Evolutionary conservation across 2,113 vertebrate species (phyloP).

Genomic region (Lophochroa leadbeateri): DNA sequence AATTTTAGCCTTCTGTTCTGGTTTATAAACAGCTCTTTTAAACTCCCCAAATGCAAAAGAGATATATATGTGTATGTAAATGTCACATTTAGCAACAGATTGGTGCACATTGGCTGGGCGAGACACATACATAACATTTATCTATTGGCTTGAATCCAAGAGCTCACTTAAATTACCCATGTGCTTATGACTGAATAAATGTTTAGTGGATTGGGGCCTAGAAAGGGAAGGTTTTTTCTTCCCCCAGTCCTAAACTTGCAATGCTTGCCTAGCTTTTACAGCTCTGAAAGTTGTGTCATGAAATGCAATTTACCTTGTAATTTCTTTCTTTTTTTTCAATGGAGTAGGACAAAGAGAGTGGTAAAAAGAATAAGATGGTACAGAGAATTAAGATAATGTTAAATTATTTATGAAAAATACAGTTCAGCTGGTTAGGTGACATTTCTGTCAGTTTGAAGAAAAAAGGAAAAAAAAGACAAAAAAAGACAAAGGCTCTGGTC

Average conservation of each 20-base stretch:
- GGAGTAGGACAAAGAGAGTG: not conserved
- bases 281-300: not conserved
- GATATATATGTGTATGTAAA: conserved; percentile 9
- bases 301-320: not conserved
- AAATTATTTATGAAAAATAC: not conserved
- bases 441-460: not conserved
- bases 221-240: not conserved
- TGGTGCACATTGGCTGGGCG: not conserved
- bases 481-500: not conserved
- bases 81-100: conserved; percentile 56
- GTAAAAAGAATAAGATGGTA: not conserved
- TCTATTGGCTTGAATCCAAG: conserved; percentile 33
- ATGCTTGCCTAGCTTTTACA: not conserved
- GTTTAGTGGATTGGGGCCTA: conserved; percentile 5
- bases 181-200: conserved; percentile 20
- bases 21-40: conserved; percentile 33
- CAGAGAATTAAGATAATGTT: not conserved
- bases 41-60: not conserved
- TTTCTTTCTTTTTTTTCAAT: not conserved
- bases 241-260: not conserved
- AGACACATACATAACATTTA: conserved; percentile 29
- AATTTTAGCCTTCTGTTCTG: conserved; percentile 20
- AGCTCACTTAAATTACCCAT: conserved; percentile 28
- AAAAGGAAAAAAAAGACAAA: not conserved
- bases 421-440: not conserved